These are phyloP conservation scores for Poeciliopsis gracilis DNA, from an alignment of 2,797 vertebrate genomes.

Conservation along the genomic window DNA sequence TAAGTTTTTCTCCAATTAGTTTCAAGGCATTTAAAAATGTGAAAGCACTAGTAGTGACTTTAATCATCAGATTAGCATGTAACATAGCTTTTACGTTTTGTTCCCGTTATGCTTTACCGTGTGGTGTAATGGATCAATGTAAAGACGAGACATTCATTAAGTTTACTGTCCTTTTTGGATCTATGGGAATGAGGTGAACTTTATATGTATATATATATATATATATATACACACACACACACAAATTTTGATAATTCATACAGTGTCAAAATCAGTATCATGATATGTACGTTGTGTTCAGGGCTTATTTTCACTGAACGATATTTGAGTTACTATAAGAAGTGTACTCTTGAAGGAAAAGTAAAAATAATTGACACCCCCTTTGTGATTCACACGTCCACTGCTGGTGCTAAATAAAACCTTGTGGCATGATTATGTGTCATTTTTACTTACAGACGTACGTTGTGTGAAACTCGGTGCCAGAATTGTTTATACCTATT, in stretches of 20 bases:
- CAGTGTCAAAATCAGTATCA: not conserved
- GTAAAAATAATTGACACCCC: conserved; percentile 3
- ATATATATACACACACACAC: too few species aligned
- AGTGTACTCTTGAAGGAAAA: conserved; percentile 13
- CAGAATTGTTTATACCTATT: conserved; percentile 43
- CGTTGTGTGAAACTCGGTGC: conserved; percentile 51
- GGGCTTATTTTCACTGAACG: not conserved
- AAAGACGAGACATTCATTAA: not conserved
- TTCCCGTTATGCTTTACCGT: not conserved
- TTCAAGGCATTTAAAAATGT: not conserved
- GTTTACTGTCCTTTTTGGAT: not conserved
- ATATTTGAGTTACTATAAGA: not conserved
- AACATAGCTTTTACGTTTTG: not conserved
- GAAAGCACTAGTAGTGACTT: not conserved
- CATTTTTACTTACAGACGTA: conserved; percentile 36
- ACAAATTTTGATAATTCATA: not conserved
- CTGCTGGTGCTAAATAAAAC: conserved; percentile 56
- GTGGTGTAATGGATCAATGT: not conserved
- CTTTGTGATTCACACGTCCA: conserved; percentile 45
- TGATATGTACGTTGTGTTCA: not conserved
- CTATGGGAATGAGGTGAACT: not conserved
- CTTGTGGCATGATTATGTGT: conserved; percentile 5
- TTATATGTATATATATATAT: not conserved
- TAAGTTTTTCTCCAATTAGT: not conserved
- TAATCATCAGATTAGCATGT: not conserved